phyloP scores from a whole-genome alignment of 64 coral and sea anemone species.

The Porites australiensis region DNA sequence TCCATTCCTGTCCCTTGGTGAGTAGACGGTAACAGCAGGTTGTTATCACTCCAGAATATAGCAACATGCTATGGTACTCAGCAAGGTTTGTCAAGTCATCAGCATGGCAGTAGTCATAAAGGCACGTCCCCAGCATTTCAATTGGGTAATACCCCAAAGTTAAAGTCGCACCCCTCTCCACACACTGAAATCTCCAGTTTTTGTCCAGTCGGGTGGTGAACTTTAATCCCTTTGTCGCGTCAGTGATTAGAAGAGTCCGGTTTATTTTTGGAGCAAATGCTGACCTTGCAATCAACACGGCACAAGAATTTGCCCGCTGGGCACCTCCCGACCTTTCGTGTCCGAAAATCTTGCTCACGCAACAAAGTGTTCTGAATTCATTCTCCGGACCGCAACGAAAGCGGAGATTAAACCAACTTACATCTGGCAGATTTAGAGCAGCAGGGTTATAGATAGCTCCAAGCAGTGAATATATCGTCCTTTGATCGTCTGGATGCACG shows the following conservation, averaged over 20 bases:
- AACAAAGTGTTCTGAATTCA: constrained; percentile 2
- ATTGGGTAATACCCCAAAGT: constrained; percentile 42
- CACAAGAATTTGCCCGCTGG: background rate
- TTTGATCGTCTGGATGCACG: constrained; percentile 33
- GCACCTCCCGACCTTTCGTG: background rate
- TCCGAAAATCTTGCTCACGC: constrained; percentile 1
- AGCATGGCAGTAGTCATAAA: constrained; percentile 37
- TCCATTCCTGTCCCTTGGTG: constrained; percentile 90
- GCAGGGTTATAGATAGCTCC: background rate
- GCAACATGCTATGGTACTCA: constrained; percentile 53
- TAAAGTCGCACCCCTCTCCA: constrained; percentile 24
- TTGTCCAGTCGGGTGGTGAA: constrained; percentile 24
- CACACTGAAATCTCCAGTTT: constrained; percentile 27
- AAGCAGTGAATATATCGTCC: constrained; percentile 20
- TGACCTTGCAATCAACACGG: background rate
- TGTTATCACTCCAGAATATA: constrained; percentile 37
- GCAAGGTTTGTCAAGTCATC: constrained; percentile 56
- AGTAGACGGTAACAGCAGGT: constrained; percentile 85
- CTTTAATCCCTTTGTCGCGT: constrained; percentile 17
- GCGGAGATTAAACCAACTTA: background rate
- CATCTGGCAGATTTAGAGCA: background rate
- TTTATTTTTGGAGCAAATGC: background rate
- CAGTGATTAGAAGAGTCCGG: background rate
- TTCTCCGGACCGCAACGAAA: constrained; percentile 24
- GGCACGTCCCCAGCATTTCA: constrained; percentile 45